phyloP scores from a whole-genome alignment of 1,140 invertebrate species.

The Aphelinus atriplicis region DNA sequence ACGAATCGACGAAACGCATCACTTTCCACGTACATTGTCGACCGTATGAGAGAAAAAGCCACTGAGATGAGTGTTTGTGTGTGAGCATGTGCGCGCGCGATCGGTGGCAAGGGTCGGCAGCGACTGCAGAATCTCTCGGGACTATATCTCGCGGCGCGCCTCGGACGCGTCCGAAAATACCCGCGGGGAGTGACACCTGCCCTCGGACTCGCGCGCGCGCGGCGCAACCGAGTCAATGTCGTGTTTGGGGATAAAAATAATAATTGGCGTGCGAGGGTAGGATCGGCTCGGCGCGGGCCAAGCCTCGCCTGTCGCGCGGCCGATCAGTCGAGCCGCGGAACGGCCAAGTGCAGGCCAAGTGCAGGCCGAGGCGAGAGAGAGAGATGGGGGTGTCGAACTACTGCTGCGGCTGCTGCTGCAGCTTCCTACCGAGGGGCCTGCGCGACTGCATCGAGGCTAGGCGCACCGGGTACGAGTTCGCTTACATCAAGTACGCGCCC shows the following conservation, averaged over 20 bases:
- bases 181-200: too few species aligned
- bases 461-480: slow-evolving; percentile 38
- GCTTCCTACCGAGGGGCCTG: neutral
- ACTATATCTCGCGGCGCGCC: too few species aligned
- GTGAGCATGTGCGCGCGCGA: too few species aligned
- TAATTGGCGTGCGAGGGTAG: slow-evolving; percentile 44
- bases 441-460: neutral
- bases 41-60: too few species aligned
- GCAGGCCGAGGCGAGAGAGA: neutral
- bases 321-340: too few species aligned
- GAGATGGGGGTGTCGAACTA: neutral
- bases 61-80: too few species aligned
- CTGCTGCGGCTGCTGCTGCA: slow-evolving; percentile 1
- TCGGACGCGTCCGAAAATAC: too few species aligned
- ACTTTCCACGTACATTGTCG: too few species aligned
- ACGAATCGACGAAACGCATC: too few species aligned
- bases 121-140: too few species aligned
- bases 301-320: neutral
- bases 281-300: neutral
- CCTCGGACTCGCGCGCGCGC: neutral
- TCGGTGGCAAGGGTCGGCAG: too few species aligned
- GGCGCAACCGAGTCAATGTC: slow-evolving; percentile 57
- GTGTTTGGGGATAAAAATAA: slow-evolving; percentile 51
- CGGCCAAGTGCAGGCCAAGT: neutral
- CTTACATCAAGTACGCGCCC: slow-evolving; percentile 55